Conservation (phyloP, 2,888 invertebrate genomes). For the Trichopoda pennipes region DNA sequence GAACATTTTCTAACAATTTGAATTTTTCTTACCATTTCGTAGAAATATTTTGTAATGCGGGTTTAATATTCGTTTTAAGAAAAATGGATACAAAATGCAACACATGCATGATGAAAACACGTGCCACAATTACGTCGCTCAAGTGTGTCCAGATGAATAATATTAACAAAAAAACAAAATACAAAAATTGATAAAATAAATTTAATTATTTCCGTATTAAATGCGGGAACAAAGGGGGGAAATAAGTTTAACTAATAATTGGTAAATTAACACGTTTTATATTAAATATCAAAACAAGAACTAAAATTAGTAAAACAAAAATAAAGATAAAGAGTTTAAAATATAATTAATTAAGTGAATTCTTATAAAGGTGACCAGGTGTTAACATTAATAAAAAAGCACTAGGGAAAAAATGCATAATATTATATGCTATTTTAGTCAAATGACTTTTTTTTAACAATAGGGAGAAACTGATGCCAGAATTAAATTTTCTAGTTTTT, state of each 20-base stretch:
- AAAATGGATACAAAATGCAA: not conserved
- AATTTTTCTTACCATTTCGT: not conserved
- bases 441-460: no score
- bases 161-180: not conserved
- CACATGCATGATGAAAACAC: constrained; percentile 46
- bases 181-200: constrained; percentile 3
- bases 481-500: no score
- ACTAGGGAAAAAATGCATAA: not conserved
- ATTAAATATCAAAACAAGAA: constrained; percentile 47
- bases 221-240: constrained; percentile 48
- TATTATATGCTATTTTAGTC: no score
- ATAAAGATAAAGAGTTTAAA: constrained; percentile 17
- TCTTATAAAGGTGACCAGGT: constrained; percentile 49
- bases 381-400: not conserved
- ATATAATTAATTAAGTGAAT: not conserved
- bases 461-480: no score
- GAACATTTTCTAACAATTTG: no score
- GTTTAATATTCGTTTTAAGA: constrained; percentile 3
- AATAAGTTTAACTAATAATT: constrained; percentile 25
- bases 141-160: constrained; percentile 39
- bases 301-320: constrained; percentile 20
- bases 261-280: constrained; percentile 55
- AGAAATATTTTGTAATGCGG: constrained; percentile 43
- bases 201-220: constrained; percentile 58
- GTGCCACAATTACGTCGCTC: constrained; percentile 66